Percentiles rank a stretch among this genome's conserved stretches.
Conservation (phyloP, 1,140 invertebrate genomes). For the Heliconius congener region DNA sequence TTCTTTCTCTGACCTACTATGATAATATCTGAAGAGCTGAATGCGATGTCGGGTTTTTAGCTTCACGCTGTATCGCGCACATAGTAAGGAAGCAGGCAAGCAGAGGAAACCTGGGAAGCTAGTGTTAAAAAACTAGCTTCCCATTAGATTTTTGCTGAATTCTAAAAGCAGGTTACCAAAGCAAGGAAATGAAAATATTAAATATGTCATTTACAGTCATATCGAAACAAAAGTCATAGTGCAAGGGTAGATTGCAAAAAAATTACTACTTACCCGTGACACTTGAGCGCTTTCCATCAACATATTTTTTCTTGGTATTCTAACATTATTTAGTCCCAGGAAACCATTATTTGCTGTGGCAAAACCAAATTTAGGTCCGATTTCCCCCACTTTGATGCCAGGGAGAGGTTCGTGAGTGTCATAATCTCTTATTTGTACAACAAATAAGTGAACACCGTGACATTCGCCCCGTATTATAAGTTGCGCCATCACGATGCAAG, state of each 20-base stretch:
- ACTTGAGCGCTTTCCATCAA: constrained; percentile 96
- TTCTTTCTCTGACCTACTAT: no score
- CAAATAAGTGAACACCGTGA: constrained; percentile 94
- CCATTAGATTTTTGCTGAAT: no score
- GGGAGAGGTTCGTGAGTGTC: constrained; percentile 92
- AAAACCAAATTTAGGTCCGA: constrained; percentile 95
- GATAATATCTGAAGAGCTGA: no score
- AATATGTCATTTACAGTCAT: no score
- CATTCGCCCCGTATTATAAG: constrained; percentile 90
- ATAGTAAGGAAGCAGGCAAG: no score
- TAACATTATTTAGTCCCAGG: constrained; percentile 90
- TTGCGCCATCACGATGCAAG: constrained; percentile 93
- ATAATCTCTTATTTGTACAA: constrained; percentile 93
- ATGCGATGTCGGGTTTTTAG: no score
- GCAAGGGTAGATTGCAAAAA: background rate
- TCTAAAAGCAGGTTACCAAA: no score
- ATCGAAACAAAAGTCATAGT: no score
- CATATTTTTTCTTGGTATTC: constrained; percentile 93
- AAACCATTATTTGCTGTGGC: constrained; percentile 95
- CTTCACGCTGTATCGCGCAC: no score
- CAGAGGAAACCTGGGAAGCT: no score
- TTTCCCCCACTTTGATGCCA: constrained; percentile 95
- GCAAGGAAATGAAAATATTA: no score
- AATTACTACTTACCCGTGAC: constrained; percentile 77
- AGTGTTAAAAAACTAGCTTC: no score